Base-by-base conservation (phyloP, 2,797 vertebrate species). In the Ctenopoma multispine region DNA sequence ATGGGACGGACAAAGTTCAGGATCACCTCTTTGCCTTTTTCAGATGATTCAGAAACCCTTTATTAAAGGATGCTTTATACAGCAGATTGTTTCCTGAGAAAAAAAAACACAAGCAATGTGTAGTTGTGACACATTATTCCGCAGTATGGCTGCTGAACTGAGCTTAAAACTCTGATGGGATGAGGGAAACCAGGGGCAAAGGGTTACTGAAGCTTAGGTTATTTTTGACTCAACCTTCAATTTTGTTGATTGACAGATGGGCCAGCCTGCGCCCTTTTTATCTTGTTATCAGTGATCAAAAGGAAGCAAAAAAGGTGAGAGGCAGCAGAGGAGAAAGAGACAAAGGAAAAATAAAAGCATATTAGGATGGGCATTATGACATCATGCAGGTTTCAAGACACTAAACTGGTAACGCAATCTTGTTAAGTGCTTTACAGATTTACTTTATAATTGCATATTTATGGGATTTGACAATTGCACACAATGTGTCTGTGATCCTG, bases 281-380 rank as follows among this genome's bases (percentile, higher is more conserved):
- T 92, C 91, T 87, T 69, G 82, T 93, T 92, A 88, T 64, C 53
- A 6, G 65, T 65, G 58, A 89, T 84, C 73, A 56, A 34, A 79
- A 53, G 51, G 70, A 57, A 72, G 66, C 21, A 15, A 51, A 53
- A 49, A 67, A 62, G 56, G 56, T 18, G 47, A 56, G 34, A 1
- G 59, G 71, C 61, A 5, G 23, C 43, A 57, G 55, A 70, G 64
- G 77, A 63, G 65, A 67, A 58, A 56, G 75, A 86, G 58, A 88
- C 79, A 87, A 75, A 82, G 70, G 70, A 72, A 71, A 82, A 64
- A 24, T 41, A 72, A 80, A 84, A 71, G 63, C 63, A 73, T 57
- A 71, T 76, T 70, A 79, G 60, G 66, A 56, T 10, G 70, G 76
- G 72, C 77, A 73, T 44, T 65, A 80, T 89, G 80, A 89, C 80